A percentile compares a stretch with the other conserved stretches of the same genome.
These are phyloP conservation scores for Heterotis niloticus DNA, from an alignment of 2,113 vertebrate species.

Conservation along the genomic window DNA sequence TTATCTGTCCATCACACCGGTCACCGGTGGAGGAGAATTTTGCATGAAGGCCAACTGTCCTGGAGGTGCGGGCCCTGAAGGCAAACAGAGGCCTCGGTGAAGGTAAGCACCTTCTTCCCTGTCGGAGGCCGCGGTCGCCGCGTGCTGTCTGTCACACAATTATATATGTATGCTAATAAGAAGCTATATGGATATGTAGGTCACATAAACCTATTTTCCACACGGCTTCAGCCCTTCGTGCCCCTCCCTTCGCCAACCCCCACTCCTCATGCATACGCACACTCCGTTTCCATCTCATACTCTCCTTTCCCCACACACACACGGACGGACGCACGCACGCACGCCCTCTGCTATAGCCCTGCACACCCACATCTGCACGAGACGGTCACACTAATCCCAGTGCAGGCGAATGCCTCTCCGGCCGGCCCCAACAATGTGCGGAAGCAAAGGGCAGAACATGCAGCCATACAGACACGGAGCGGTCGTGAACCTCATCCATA, in stretches of 20 bases:
- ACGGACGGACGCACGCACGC: constrained; percentile 25
- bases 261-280: constrained; percentile 30
- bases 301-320: constrained; percentile 38
- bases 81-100: constrained; percentile 62
- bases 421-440: neutral
- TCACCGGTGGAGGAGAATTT: constrained; percentile 12
- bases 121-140: neutral
- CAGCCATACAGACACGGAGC: neutral
- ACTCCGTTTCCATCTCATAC: constrained; percentile 19
- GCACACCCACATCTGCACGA: constrained; percentile 4
- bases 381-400: neutral
- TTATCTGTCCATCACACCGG: constrained; percentile 14
- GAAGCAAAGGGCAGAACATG: neutral
- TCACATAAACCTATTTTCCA: constrained; percentile 64
- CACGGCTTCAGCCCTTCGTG: constrained; percentile 41
- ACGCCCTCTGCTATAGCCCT: constrained; percentile 20
- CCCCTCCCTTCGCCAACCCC: constrained; percentile 29
- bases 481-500: neutral
- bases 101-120: constrained; percentile 47
- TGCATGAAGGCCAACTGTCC: constrained; percentile 51
- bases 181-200: constrained; percentile 65
- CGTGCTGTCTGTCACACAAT: constrained; percentile 33
- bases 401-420: neutral
- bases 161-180: constrained; percentile 61
- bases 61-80: constrained; percentile 49